These are phyloP conservation scores for Manis javanica DNA, from an alignment of 2,797 vertebrate species.

Conservation along the genomic window DNA sequence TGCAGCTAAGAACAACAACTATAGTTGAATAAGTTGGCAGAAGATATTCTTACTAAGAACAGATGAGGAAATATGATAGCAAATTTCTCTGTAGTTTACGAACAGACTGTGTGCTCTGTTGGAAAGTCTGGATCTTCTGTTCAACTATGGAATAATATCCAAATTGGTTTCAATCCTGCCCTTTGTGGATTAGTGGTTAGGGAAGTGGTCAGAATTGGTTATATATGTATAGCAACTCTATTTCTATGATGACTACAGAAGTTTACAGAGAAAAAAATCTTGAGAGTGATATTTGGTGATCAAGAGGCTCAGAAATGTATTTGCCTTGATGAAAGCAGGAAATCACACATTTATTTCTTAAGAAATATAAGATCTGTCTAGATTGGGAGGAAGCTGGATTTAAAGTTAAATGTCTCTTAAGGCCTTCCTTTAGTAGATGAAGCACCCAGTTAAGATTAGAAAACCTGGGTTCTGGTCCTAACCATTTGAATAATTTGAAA, in stretches of 20 bases:
- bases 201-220: not conserved
- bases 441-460: not conserved
- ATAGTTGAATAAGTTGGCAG: slow-evolving; percentile 53
- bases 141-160: not conserved
- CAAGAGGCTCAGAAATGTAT: not conserved
- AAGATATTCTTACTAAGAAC: slow-evolving; percentile 71
- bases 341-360: not conserved
- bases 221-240: not conserved
- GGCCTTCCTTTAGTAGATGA: not conserved
- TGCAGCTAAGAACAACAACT: slow-evolving; percentile 66
- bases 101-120: not conserved
- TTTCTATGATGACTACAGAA: not conserved
- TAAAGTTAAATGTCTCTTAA: not conserved
- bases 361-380: not conserved
- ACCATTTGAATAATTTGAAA: not conserved
- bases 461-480: not conserved
- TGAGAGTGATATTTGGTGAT: not conserved
- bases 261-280: not conserved
- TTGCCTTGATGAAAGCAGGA: not conserved
- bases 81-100: slow-evolving; percentile 44
- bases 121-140: slow-evolving; percentile 45
- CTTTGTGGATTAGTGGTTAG: not conserved
- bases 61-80: slow-evolving; percentile 75
- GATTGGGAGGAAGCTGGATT: not conserved
- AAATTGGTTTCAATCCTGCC: slow-evolving; percentile 5